A percentile compares a stretch with the other conserved stretches of the same genome.
These are phyloP conservation scores for Lepilemur ruficaudatus DNA, from an alignment of 2,797 vertebrate species.

Conservation along the genomic window DNA sequence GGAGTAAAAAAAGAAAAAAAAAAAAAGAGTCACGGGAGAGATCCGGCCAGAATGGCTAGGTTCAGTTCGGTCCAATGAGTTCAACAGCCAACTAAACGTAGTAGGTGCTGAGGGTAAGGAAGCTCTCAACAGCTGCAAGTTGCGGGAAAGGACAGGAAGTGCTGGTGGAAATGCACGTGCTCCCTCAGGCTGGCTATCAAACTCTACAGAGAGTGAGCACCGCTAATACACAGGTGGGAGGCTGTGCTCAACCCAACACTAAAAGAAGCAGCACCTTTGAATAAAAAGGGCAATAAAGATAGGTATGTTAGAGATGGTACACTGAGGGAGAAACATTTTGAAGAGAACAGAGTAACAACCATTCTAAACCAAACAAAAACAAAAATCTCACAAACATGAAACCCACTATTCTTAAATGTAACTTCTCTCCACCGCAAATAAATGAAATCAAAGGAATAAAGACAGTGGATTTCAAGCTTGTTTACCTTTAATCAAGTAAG, in stretches of 20 bases:
- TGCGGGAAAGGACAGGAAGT: background rate
- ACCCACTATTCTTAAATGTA: background rate
- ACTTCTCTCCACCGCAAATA: background rate
- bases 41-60: background rate
- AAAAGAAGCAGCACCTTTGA: background rate
- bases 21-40: background rate
- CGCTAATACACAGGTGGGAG: too few relatives aligned
- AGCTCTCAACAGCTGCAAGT: background rate
- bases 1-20: too few relatives aligned
- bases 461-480: accelerated
- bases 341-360: background rate
- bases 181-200: background rate
- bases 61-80: background rate
- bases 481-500: background rate
- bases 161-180: accelerated
- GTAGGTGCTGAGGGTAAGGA: background rate
- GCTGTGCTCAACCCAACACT: too few relatives aligned
- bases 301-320: too few relatives aligned
- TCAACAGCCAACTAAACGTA: background rate
- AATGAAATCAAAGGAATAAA: background rate
- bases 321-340: background rate
- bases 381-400: background rate
- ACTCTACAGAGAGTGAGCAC: background rate
- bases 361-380: background rate
- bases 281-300: background rate